phyloP scores from a whole-genome alignment of 2,888 invertebrate species.

The Pammene aurita region DNA sequence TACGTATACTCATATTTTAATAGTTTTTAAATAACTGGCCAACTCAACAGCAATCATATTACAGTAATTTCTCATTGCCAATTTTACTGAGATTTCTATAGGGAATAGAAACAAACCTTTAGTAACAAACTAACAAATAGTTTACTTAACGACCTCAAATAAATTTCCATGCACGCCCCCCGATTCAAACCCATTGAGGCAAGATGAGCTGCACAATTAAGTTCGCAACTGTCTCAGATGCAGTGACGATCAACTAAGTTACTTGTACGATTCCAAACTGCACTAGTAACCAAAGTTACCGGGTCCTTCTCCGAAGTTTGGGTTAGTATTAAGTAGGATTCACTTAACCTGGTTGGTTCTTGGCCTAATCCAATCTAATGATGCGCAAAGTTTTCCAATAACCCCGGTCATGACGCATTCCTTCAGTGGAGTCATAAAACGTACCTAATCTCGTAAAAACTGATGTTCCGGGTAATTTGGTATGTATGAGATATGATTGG shows the following conservation, averaged over 20 bases:
- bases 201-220: slow-evolving; percentile 35
- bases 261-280: slow-evolving; percentile 27
- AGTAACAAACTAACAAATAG: slow-evolving; percentile 1
- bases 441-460: slow-evolving; percentile 40
- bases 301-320: slow-evolving; percentile 1
- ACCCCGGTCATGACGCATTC: slow-evolving; percentile 52
- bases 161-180: slow-evolving; percentile 6
- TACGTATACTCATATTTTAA: too few species aligned
- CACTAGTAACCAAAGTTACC: slow-evolving; percentile 9
- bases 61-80: not conserved
- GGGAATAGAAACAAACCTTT: not conserved
- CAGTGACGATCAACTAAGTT: slow-evolving; percentile 24
- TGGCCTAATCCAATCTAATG: slow-evolving; percentile 74
- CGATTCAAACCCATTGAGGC: slow-evolving; percentile 12
- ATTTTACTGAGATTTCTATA: not conserved
- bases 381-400: slow-evolving; percentile 83
- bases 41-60: not conserved
- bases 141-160: slow-evolving; percentile 20
- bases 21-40: too few species aligned
- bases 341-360: slow-evolving; percentile 29
- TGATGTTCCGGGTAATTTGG: slow-evolving; percentile 34
- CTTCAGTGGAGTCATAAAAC: slow-evolving; percentile 41
- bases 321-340: not conserved
- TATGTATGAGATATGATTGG: slow-evolving; percentile 32
- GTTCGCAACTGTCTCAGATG: slow-evolving; percentile 35